Evolutionary conservation across 2,797 vertebrate species (phyloP), one percentile per base, ranked within the genome.

Genomic region (Protosalanx chinensis): DNA sequence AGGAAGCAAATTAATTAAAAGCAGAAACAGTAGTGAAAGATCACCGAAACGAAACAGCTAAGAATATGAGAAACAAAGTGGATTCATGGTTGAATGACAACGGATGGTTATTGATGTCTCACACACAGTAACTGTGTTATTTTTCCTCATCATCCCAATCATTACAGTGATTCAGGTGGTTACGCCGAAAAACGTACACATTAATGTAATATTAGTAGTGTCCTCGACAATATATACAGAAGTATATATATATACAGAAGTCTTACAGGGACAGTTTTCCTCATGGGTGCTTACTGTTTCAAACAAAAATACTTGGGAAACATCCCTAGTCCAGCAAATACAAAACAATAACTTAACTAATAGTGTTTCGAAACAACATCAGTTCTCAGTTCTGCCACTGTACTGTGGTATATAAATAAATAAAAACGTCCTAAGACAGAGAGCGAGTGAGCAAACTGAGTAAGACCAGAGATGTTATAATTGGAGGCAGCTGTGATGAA

Each of bases 11-110:
- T 2, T 8, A 35, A 66, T 66, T 66, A 66, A 66, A 66, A 23
- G 64, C 37, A 49, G 23, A 51, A 49, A 66, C 23, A 27, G 46
- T 27, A 49, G 37, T 27, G 15, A 29, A 23, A 27, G 27, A 49
- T 23, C 41, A 51, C 23, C 63, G 49, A 59, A 67, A 75, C 69
- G 15, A 72, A 77, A 72, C 68, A 46, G 49, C 57, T 72, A 77
- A 74, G 78, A 37, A 7, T 73, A 68, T 71, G 61, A 79, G 60
- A 64, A 71, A 61, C 58, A 60, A 27, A 66, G 61, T 58, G 2
- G 72, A 75, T 73, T 72, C 0, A 59, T 57, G 53, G 41, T 49
- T 53, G 76, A 66, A 76, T 53, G 33, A 27, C 5, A 51, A 53
- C 60, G 6, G 65, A 62, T 7, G 53, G 18, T 60, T 62, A 73